These are phyloP conservation scores for Chaetophractus vellerosus DNA, from an alignment of 2,797 vertebrate genomes.

Conservation along the genomic window DNA sequence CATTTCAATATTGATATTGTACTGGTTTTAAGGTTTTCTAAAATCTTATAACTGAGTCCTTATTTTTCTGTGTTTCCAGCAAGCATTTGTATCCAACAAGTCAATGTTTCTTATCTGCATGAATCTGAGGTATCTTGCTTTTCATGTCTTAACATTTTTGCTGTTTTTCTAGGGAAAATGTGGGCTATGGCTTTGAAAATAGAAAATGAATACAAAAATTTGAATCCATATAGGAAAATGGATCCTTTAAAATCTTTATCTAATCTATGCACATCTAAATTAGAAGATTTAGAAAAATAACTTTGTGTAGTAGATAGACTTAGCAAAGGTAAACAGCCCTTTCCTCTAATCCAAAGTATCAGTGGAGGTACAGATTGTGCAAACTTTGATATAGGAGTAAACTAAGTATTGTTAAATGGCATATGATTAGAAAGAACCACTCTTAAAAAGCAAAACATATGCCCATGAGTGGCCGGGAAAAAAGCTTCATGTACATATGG, in stretches of 20 bases:
- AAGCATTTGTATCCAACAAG: background rate
- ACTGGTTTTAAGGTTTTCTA: conserved; percentile 15
- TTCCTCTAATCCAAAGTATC: conserved; percentile 80
- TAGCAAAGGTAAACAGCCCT: conserved; percentile 84
- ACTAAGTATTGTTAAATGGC: conserved; percentile 82
- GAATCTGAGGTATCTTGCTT: background rate
- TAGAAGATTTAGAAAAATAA: conserved; percentile 87
- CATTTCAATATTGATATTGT: conserved; percentile 15
- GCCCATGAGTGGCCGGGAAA: conserved; percentile 24
- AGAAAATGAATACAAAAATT: conserved; percentile 60
- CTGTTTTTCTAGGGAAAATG: conserved; percentile 35
- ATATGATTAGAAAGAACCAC: conserved; percentile 74
- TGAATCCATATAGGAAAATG: conserved; percentile 82
- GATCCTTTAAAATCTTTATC: conserved; percentile 87
- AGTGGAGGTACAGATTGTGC: conserved; percentile 60
- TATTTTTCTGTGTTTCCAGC: background rate
- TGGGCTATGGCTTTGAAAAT: conserved; percentile 45
- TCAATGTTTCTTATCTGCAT: background rate
- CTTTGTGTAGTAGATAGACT: conserved; percentile 85
- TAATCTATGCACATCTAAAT: conserved; percentile 85
- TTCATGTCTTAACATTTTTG: background rate
- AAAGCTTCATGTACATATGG: conserved; percentile 49
- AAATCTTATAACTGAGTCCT: background rate
- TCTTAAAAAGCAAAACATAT: conserved; percentile 45
- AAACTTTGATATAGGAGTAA: conserved; percentile 7